Conservation (phyloP, 2,113 vertebrate genomes). For the Buteo buteo region DNA sequence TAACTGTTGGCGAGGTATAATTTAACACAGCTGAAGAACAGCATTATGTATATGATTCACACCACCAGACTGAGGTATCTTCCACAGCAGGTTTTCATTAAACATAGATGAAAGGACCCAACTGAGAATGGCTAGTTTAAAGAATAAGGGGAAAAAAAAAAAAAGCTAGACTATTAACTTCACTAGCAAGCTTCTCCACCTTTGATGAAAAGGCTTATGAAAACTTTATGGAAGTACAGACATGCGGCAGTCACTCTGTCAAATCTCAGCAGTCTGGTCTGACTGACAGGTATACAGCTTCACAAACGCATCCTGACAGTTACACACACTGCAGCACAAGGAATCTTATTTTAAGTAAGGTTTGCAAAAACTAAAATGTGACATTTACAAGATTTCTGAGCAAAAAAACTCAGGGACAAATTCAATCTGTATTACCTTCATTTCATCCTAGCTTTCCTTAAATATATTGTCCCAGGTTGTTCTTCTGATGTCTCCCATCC, state of each 20-base stretch:
- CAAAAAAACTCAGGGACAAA: slow-evolving; percentile 1
- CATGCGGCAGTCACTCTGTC: background rate
- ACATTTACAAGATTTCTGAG: slow-evolving; percentile 37
- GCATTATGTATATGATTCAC: background rate
- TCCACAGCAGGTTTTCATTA: background rate
- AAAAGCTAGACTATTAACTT: background rate
- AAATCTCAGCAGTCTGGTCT: background rate
- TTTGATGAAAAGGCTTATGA: background rate
- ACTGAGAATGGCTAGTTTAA: background rate
- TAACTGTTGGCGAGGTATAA: background rate
- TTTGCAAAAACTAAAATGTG: slow-evolving; percentile 4
- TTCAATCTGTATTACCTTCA: background rate
- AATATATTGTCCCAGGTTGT: background rate
- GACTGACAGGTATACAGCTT: slow-evolving; percentile 27
- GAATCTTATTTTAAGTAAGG: background rate
- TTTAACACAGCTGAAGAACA: background rate
- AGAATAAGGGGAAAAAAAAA: background rate
- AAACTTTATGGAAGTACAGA: slow-evolving; percentile 18
- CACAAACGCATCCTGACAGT: slow-evolving; percentile 25
- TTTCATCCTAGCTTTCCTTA: background rate
- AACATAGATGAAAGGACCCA: background rate
- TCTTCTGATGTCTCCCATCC: background rate
- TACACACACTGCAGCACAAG: background rate
- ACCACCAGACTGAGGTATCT: background rate
- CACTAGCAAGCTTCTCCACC: background rate